These are phyloP conservation scores for Ophioninae sp. DNA, from an alignment of 2,888 invertebrate genomes.

Conservation along the genomic window DNA sequence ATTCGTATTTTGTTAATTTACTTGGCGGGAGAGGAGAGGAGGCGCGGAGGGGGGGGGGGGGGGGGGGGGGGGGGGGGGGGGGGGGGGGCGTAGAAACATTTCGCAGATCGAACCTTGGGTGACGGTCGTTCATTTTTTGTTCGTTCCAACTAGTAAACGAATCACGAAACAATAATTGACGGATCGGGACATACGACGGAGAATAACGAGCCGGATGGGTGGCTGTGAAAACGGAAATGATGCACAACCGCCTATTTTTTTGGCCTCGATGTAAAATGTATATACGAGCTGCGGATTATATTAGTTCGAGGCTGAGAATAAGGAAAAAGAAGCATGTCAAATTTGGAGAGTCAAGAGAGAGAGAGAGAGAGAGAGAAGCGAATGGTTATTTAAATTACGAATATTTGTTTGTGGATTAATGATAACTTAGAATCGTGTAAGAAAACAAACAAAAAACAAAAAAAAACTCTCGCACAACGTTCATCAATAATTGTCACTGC, in stretches of 20 bases:
- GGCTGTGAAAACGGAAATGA: conserved; percentile 2
- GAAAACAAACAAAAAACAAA: conserved; percentile 20
- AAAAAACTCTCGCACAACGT: conserved; percentile 49
- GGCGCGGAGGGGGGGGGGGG: too few species aligned
- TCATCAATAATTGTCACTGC: conserved; percentile 65
- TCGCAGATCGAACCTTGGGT: not conserved
- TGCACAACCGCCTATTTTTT: conserved; percentile 19
- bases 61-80: too few species aligned
- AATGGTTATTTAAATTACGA: conserved; percentile 56
- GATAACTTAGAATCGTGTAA: conserved; percentile 45
- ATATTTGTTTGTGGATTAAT: conserved; percentile 61
- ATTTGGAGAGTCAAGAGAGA: conserved; percentile 15
- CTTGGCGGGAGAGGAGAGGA: too few species aligned
- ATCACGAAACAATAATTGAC: conserved; percentile 14
- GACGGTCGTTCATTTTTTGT: not conserved
- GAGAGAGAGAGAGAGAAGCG: conserved; percentile 21
- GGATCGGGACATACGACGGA: not conserved
- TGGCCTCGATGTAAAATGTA: conserved; percentile 60
- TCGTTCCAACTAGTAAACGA: conserved; percentile 1
- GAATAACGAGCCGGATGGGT: conserved; percentile 3
- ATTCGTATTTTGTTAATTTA: too few species aligned
- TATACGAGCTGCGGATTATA: conserved; percentile 47
- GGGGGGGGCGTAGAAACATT: not conserved
- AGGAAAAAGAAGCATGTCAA: conserved; percentile 13
- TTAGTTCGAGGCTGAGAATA: conserved; percentile 10